Base-by-base conservation (phyloP, 2,113 vertebrate genomes). In the Xiphias gladius region DNA sequence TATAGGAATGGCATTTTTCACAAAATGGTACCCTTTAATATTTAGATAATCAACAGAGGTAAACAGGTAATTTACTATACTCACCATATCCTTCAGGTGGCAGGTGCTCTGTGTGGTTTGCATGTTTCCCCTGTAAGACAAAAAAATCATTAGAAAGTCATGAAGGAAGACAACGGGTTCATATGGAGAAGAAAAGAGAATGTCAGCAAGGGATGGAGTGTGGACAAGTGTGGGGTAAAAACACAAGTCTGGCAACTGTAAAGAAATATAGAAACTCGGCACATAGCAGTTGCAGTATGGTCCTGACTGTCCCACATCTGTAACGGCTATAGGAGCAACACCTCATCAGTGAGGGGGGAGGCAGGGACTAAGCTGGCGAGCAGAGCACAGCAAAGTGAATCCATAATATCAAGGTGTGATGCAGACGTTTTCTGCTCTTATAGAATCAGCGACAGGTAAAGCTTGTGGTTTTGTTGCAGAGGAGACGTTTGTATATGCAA, bases 41-140 rank as follows among this genome's bases (percentile, higher is more conserved):
- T 52, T 19, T 52, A 24, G 22, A 54, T 52, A 39, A 37, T 76
- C 19, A 62, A 61, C 35, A 35, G 9, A 9, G 16, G 14, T 17
- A 16, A 81, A 62, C 13, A 2, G 7, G 1, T 1, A n/a, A 6
- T 7, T 55, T 9, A 3, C 1, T 58, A 59, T 11, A 89, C 97
- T 97, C 92, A 99, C 98, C 97, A 92, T 97, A 97, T 92, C 97
- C 97, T 91, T 99, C 98, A 72, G 95, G 96, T 90, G 96, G 97
- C 89, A 99, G 97, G 89, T 98, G 97, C 66, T 99, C 98, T 16
- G 95, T 95, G 92, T 97, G 97, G 91, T 95, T 97, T 84, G 97
- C 95, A 91, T 96, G 96, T 86, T 99, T 99, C 72, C 96, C 97
- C 98, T 99, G 93, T 2, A 84, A 82, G 22, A 88, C n/a, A 86